Base-by-base conservation (phyloP, 2,888 invertebrate genomes). In the Elgonia sp. region DNA sequence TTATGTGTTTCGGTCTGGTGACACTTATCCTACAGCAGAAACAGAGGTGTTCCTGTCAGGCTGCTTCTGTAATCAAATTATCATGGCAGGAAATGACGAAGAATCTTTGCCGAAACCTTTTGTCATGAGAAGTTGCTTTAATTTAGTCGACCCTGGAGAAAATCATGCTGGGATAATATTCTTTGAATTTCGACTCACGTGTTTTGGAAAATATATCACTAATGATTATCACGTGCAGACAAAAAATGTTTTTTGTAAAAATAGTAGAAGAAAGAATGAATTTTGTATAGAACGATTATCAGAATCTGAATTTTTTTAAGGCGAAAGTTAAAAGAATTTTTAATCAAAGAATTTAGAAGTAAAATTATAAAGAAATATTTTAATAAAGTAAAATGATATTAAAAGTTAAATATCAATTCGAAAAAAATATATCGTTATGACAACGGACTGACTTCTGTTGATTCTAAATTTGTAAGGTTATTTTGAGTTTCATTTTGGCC, bases 21-120 rank as follows among this genome's bases (percentile, higher is more conserved):
- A 94, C 80, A 93, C 92, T 80, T 94, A 92, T 90, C 94, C 94
- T 46, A 91, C 92, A n/a, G 94, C 93, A 12, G 93, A 94, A 81
- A 90, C 92, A 18, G 89, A 92, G 50, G 79, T 94, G 5, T 89
- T 90, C 3, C 77, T 94, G 46, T 90, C 91, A 5, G 94, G 94
- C 3, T 94, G 94, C 80, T 84, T 94, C 1, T 94, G 94, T 87
- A 93, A 94, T 57, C 94, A 94, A 83, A 90, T 94, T 16, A 91
- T 93, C 5, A 94, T 94, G 94, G 90, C 92, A 4, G 89, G 88
- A 55, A 94, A 94, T 85, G 94, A 94, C 81, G 60, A 82, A 3
- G 89, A 91, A 14, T 92, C 93, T 77, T 85, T 92, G 81, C 94
- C 94, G 1, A 92, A 91, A 42, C 93, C 94, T 0, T 94, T 93